A percentile compares a stretch with the other conserved stretches of the same genome.
Evolutionary conservation across 2,113 vertebrate genomes (phyloP).

Genomic region (Takifugu bimaculatus): DNA sequence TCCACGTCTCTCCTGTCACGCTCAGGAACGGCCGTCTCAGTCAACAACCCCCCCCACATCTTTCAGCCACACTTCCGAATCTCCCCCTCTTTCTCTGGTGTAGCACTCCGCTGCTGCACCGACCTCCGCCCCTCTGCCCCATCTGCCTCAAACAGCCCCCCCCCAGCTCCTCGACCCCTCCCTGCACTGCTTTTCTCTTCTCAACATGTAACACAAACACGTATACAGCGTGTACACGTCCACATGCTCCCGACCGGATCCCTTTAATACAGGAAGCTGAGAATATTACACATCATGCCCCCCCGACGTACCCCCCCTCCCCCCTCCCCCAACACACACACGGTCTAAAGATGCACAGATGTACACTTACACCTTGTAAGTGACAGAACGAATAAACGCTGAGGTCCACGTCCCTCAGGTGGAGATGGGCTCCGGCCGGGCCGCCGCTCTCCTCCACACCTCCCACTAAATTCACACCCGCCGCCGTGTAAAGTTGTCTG

Average conservation of each 20-base stretch:
- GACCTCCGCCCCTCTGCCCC: conserved; percentile 75
- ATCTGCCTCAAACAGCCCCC: conserved; percentile 67
- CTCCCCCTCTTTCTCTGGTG: neutral
- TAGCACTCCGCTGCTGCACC: conserved; percentile 64
- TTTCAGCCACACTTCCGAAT: conserved; percentile 29
- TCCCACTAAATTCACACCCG: conserved; percentile 32
- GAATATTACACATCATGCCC: conserved; percentile 38
- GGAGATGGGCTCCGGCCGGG: conserved; percentile 24
- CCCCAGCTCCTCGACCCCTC: conserved; percentile 62
- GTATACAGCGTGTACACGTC: conserved; percentile 50
- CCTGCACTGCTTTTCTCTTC: conserved; percentile 51
- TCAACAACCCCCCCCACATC: conserved; percentile 32
- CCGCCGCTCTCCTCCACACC: conserved; percentile 18
- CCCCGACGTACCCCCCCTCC: conserved; percentile 2
- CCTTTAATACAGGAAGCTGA: conserved; percentile 32
- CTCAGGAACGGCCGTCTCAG: conserved; percentile 23
- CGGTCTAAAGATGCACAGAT: conserved; percentile 2
- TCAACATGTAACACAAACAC: conserved; percentile 52
- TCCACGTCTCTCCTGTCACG: conserved; percentile 44
- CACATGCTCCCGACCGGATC: conserved; percentile 37
- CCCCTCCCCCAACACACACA: conserved; percentile 3
- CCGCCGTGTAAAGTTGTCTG: conserved; percentile 36
- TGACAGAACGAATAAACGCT: conserved; percentile 30
- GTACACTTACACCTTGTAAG: conserved; percentile 32
- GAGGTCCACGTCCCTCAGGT: conserved; percentile 2